Evolutionary conservation across 2,888 invertebrate genomes (phyloP).

Genomic region (Myopa tessellatipennis): DNA sequence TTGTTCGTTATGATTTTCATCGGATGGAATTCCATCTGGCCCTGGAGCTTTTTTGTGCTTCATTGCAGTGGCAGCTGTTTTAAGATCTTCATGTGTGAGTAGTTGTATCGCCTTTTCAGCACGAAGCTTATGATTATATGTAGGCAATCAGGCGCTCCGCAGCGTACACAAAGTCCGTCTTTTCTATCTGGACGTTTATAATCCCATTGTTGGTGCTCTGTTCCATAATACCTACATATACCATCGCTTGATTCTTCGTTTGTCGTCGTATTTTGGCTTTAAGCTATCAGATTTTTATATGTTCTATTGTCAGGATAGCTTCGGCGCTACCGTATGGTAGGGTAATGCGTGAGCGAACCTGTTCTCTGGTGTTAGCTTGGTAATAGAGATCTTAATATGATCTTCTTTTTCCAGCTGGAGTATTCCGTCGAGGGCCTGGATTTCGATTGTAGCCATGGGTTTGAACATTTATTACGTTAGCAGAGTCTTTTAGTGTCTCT

Average conservation of each 20-base stretch:
- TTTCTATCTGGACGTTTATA: too few relatives aligned
- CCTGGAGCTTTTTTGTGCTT: too few relatives aligned
- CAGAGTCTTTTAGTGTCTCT: too few relatives aligned
- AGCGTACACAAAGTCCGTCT: too few relatives aligned
- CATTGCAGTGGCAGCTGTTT: too few relatives aligned
- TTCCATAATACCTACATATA: not conserved
- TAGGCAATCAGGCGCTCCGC: too few relatives aligned
- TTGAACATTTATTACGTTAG: not conserved
- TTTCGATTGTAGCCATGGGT: not conserved
- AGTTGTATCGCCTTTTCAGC: too few relatives aligned
- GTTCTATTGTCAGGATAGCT: not conserved
- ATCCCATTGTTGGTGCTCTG: slow-evolving; percentile 23
- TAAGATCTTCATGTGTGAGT: too few relatives aligned
- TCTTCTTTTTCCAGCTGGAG: not conserved
- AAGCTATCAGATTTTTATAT: slow-evolving; percentile 20
- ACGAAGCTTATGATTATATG: too few relatives aligned
- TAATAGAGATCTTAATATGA: not conserved
- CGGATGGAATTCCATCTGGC: too few relatives aligned
- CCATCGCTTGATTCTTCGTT: not conserved
- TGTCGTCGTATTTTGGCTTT: slow-evolving; percentile 3
- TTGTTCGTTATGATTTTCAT: too few relatives aligned
- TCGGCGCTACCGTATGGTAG: not conserved
- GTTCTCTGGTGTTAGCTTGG: slow-evolving; percentile 16
- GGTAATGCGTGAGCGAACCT: not conserved
- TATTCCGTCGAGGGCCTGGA: not conserved